Evolutionary conservation across 64 coral and sea anemone species (phyloP), one percentile per base, ranked within the genome.

Genomic region (Pachyseris speciosa): DNA sequence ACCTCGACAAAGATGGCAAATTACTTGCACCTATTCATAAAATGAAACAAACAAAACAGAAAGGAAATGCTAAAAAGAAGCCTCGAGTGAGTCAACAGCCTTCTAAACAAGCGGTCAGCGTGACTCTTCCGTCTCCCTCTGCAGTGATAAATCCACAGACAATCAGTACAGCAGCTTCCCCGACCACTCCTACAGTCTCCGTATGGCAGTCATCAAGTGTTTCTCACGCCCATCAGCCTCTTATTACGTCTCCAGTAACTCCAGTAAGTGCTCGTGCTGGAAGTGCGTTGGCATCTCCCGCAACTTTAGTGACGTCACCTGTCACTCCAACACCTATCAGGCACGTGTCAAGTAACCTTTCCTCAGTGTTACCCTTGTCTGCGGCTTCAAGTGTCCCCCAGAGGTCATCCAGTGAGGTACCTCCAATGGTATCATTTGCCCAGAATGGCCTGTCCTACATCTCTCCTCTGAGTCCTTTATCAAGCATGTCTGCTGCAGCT

Each of bases 391-490:
- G 80, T 41, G 78, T 45, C 9, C 55, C 41, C 55, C 75, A 79
- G 9, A 40, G 52, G 25, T 36, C 74, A 3, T 60, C 68, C 19
- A 72, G 78, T 69, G 91, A 88, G n/a, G 67, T 70, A 49, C 69
- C 91, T 44, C 27, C 37, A 25, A 90, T 94, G 87, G 86, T 84
- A 10, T 89, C 66, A 36, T 88, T 94, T 75, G 86, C 53, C 13
- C 87, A 94, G 10, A 90, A 24, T 25, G 69, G 86, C 15, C 80
- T 94, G 26, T 90, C 92, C 7, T 61, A 61, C 42, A 90, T 94
- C 60, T 84, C 92, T 27, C 92, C 92, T 11, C 59, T 94, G 55
- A 94, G 92, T 52, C 92, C 92, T 12, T 22, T 81, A 11, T 52
- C 74, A 25, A 33, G 26, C 25, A 53, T 52, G 74, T 63, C 77